These are phyloP conservation scores for Noctua pronuba DNA, from an alignment of 2,888 invertebrate genomes.

Conservation along the genomic window DNA sequence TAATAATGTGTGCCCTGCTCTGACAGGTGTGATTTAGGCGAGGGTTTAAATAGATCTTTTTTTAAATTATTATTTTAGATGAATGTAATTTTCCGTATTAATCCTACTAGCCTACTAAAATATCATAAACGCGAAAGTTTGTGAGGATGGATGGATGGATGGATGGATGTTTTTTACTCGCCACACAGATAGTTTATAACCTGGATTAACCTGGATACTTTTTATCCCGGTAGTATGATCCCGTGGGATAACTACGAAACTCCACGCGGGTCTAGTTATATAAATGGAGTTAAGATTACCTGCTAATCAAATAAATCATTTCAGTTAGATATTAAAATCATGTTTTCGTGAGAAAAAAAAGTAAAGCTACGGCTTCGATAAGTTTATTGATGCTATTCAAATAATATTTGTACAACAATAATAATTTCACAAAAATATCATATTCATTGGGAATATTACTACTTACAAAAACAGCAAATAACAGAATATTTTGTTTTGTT, in stretches of 20 bases:
- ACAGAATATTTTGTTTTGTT: not conserved
- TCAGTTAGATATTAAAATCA: not conserved
- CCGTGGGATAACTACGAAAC: too few species aligned
- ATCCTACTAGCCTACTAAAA: too few species aligned
- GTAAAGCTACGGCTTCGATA: not conserved
- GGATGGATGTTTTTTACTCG: too few species aligned
- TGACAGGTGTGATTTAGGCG: not conserved
- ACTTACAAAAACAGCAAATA: not conserved
- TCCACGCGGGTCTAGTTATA: not conserved
- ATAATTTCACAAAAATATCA: not conserved
- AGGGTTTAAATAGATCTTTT: not conserved
- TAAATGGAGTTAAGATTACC: not conserved
- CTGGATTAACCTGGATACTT: too few species aligned
- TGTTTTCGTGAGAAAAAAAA: not conserved
- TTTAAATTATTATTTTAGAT: not conserved
- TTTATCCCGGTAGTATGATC: too few species aligned
- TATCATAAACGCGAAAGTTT: too few species aligned
- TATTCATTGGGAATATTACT: not conserved
- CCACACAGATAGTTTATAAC: too few species aligned
- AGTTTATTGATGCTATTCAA: not conserved
- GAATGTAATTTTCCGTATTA: not conserved
- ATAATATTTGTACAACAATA: not conserved
- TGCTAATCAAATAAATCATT: not conserved
- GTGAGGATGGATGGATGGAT: too few species aligned
- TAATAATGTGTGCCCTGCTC: conserved; percentile 5